Percentiles rank a stretch among this genome's conserved stretches.
Evolutionary conservation across 2,113 vertebrate species (phyloP).

Genomic region (Mus spicilegus): DNA sequence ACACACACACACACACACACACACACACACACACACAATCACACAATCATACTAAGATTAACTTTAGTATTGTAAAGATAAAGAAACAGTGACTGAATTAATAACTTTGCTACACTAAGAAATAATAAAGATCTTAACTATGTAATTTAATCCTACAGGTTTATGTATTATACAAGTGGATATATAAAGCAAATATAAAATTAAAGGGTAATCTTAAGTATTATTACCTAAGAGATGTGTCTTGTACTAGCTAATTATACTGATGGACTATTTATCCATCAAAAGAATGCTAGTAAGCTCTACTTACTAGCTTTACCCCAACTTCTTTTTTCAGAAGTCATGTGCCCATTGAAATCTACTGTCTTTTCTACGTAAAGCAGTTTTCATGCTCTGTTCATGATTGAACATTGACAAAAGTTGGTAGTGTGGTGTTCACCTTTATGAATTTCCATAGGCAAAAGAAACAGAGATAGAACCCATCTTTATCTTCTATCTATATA

Average conservation of each 20-base stretch:
- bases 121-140: neutral
- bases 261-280: neutral
- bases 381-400: neutral
- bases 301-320: neutral
- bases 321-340: neutral
- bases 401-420: neutral
- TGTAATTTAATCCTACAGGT: neutral
- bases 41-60: neutral
- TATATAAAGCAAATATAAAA: neutral
- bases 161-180: neutral
- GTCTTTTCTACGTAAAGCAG: neutral
- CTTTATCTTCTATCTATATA: neutral
- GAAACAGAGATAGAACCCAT: rapidly evolving
- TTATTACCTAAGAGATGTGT: neutral
- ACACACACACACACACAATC: neutral
- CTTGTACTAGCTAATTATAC: neutral
- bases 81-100: neutral
- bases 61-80: neutral
- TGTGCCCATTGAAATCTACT: neutral
- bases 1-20: neutral
- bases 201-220: neutral
- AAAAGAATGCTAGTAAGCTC: neutral
- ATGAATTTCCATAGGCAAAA: neutral
- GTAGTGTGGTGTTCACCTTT: neutral
- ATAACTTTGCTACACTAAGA: neutral